A percentile compares a stretch with the other conserved stretches of the same genome.
Conservation (phyloP, 2,113 vertebrate genomes). For the Promerops cafer region DNA sequence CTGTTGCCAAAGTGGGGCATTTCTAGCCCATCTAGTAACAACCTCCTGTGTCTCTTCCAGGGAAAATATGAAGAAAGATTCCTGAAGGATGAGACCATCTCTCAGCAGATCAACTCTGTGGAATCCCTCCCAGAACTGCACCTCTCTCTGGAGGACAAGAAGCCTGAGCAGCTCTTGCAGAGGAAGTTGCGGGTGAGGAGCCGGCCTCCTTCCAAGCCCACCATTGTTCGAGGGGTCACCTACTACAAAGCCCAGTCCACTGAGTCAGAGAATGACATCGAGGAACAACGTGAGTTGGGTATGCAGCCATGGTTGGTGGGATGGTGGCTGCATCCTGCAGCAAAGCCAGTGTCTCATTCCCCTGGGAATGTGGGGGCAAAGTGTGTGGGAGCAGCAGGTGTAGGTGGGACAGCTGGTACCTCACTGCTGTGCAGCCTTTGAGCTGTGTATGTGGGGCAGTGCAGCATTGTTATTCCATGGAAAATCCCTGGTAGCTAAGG, state of each 20-base stretch:
- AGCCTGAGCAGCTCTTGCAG: constrained; percentile 52
- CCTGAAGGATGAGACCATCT: constrained; percentile 69
- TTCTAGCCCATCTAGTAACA: background rate
- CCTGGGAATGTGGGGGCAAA: background rate
- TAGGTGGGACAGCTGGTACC: background rate
- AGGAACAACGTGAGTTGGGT: constrained; percentile 82
- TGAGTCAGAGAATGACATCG: constrained; percentile 82
- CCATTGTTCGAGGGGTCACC: constrained; percentile 87
- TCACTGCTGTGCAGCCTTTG: background rate
- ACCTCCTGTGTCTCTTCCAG: constrained; percentile 34
- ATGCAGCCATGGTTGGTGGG: accelerated
- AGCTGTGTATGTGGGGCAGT: accelerated
- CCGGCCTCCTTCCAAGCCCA: constrained; percentile 73
- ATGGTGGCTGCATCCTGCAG: background rate
- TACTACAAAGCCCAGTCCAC: constrained; percentile 91
- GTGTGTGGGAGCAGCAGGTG: accelerated
- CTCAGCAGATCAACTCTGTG: constrained; percentile 64
- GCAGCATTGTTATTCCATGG: background rate
- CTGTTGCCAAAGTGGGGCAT: accelerated
- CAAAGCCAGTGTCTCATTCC: background rate
- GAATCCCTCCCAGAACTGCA: constrained; percentile 51
- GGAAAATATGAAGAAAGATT: constrained; percentile 80
- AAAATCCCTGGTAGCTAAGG: background rate
- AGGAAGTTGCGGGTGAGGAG: constrained; percentile 59
- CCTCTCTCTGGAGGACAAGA: constrained; percentile 22